Evolutionary conservation across 2,797 vertebrate species (phyloP).

Genomic region (Vireo griseus): DNA sequence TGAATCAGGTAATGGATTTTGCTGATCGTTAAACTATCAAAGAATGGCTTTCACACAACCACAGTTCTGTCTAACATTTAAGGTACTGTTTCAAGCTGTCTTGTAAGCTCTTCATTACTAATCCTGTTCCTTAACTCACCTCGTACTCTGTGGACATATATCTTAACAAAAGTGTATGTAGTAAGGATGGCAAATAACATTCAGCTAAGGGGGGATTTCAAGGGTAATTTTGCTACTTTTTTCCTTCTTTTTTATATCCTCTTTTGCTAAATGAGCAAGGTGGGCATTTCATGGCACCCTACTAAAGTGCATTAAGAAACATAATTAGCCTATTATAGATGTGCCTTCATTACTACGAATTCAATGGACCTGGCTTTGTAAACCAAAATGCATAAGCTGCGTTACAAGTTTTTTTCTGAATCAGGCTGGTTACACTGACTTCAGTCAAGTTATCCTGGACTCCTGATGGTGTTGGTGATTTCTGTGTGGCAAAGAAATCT

Average conservation of each 20-base stretch:
- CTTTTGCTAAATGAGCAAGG: neutral
- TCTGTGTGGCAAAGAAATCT: neutral
- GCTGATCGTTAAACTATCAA: neutral
- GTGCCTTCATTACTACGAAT: neutral
- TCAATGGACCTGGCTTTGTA: neutral
- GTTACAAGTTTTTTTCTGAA: neutral
- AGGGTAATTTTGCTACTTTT: neutral
- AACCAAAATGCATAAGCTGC: neutral
- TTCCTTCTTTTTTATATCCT: neutral
- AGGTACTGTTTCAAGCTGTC: neutral
- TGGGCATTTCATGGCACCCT: rapidly evolving
- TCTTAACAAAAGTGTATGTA: neutral
- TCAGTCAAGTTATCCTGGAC: neutral
- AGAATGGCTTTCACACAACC: neutral
- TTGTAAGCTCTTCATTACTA: neutral
- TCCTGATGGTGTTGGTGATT: neutral
- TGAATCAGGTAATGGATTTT: neutral
- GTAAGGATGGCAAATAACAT: neutral
- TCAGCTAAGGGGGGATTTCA: neutral
- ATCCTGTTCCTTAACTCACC: neutral
- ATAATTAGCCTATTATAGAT: neutral
- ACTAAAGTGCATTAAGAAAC: neutral
- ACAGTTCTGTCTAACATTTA: neutral
- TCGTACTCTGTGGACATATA: neutral
- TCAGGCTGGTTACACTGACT: neutral